Percentiles rank a stretch among this genome's conserved stretches.
Conservation (phyloP, 2,797 vertebrate species). For the Percopsis omiscomaycus region DNA sequence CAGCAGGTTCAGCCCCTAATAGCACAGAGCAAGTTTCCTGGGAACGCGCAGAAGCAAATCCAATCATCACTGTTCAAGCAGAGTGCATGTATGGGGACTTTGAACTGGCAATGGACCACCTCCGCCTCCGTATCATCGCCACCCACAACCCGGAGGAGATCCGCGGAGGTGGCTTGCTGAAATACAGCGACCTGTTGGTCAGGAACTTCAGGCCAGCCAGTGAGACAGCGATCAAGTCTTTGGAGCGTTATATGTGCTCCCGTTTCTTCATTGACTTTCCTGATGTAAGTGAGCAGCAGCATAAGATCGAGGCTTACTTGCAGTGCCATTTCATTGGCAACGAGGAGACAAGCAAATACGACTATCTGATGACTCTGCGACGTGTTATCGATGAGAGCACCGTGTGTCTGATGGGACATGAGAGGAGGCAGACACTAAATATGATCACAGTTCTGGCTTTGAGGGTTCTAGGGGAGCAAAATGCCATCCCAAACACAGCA, state of each 20-base stretch:
- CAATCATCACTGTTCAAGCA: slow-evolving; percentile 79
- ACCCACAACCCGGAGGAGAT: slow-evolving; percentile 97
- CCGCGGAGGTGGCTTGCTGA: slow-evolving; percentile 93
- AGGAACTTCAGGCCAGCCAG: slow-evolving; percentile 89
- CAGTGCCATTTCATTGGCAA: slow-evolving; percentile 89
- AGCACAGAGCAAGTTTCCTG: slow-evolving; percentile 23
- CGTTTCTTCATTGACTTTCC: slow-evolving; percentile 99
- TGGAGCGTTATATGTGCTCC: slow-evolving; percentile 98
- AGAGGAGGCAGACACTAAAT: slow-evolving; percentile 91
- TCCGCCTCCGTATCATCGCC: slow-evolving; percentile 86
- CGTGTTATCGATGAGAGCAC: slow-evolving; percentile 93
- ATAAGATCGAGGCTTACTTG: slow-evolving; percentile 93
- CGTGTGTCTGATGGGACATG: slow-evolving; percentile 92
- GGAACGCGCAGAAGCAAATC: slow-evolving; percentile 39
- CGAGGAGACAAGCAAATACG: slow-evolving; percentile 93
- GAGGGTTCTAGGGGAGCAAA: slow-evolving; percentile 94
- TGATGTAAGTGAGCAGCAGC: slow-evolving; percentile 89
- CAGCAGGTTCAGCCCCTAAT: not conserved
- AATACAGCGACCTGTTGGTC: slow-evolving; percentile 94
- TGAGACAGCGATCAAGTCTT: slow-evolving; percentile 88
- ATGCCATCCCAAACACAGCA: slow-evolving; percentile 90
- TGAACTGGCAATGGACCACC: slow-evolving; percentile 88
- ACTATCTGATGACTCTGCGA: slow-evolving; percentile 94
- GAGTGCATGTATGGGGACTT: slow-evolving; percentile 98
- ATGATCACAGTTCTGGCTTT: slow-evolving; percentile 95